phyloP scores from a whole-genome alignment of 1,140 invertebrate genomes.

The Drosophila ficusphila region DNA sequence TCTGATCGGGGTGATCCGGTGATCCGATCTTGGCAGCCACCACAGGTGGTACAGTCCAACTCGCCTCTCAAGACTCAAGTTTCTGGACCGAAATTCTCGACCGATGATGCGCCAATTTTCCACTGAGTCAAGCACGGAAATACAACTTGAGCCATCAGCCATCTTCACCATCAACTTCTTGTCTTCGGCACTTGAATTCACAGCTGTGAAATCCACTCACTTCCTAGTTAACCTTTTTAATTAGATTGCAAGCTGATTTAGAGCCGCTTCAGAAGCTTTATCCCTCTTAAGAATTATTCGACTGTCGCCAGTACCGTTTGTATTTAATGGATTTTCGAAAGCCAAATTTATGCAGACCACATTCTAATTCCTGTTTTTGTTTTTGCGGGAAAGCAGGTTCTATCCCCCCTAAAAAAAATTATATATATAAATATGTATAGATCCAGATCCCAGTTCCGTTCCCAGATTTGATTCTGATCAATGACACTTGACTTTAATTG shows the following conservation, averaged over 20 bases:
- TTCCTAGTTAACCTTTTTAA: slow-evolving; percentile 32
- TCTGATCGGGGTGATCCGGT: not conserved
- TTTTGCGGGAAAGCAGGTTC: slow-evolving; percentile 43
- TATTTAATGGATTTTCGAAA: slow-evolving; percentile 34
- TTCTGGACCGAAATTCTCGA: slow-evolving; percentile 23
- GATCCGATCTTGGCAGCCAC: slow-evolving; percentile 6
- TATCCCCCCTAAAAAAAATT: not conserved
- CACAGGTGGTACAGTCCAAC: slow-evolving; percentile 19
- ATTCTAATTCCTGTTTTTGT: slow-evolving; percentile 46
- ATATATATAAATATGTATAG: not conserved
- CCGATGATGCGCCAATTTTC: slow-evolving; percentile 26
- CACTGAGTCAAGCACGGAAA: slow-evolving; percentile 41
- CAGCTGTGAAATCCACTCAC: slow-evolving; percentile 11
- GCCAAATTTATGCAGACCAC: slow-evolving; percentile 34
- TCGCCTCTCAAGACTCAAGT: slow-evolving; percentile 9
- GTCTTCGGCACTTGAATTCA: slow-evolving; percentile 17
- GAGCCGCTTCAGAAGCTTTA: slow-evolving; percentile 8
- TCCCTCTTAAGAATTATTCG: slow-evolving; percentile 15
- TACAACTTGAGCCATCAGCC: not conserved
- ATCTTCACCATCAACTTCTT: slow-evolving; percentile 6
- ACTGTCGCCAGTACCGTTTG: slow-evolving; percentile 34
- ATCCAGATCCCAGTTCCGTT: slow-evolving; percentile 45
- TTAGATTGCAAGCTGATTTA: slow-evolving; percentile 11
- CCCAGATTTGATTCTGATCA: slow-evolving; percentile 40
- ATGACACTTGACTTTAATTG: slow-evolving; percentile 42